Conservation (phyloP, 2,113 vertebrate species). For the Triplophysa dalaica region DNA sequence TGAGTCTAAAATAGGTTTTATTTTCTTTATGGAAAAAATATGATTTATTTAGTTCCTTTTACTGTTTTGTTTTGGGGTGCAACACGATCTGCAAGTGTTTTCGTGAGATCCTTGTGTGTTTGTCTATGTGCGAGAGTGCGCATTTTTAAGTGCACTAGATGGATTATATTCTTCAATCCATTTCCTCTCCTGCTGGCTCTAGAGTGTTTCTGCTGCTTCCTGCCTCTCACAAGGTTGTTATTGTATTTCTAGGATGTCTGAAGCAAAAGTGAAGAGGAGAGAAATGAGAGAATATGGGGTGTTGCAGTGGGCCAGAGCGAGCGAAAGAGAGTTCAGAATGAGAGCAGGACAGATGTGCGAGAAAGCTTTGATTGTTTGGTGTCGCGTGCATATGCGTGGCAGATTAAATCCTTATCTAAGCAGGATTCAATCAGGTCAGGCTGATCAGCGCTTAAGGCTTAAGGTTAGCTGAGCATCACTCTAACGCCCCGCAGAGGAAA, state of each 20-base stretch:
- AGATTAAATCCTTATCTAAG: conserved; percentile 72
- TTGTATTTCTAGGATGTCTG: conserved; percentile 30
- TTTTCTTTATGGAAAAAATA: neutral
- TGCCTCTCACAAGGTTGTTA: conserved; percentile 28
- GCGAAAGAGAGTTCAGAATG: neutral
- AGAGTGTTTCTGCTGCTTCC: conserved; percentile 8
- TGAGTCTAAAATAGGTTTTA: no score
- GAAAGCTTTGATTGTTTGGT: conserved; percentile 36
- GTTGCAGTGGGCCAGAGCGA: neutral
- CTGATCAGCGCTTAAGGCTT: conserved; percentile 66
- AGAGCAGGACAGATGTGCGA: neutral
- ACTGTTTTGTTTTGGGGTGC: neutral
- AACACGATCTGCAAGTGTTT: neutral
- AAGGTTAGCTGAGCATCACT: conserved; percentile 66
- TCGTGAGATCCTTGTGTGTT: neutral
- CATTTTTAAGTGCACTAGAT: conserved; percentile 24
- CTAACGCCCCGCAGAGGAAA: conserved; percentile 62
- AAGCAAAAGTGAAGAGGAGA: neutral
- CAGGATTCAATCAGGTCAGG: conserved; percentile 66
- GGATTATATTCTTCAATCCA: conserved; percentile 31
- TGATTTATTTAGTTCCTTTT: neutral
- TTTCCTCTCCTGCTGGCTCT: conserved; percentile 23
- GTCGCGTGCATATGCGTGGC: conserved; percentile 62
- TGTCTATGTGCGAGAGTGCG: neutral
- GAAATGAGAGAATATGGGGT: neutral